Conservation (phyloP, 2,888 invertebrate species). For the Cantharis flavilabris region DNA sequence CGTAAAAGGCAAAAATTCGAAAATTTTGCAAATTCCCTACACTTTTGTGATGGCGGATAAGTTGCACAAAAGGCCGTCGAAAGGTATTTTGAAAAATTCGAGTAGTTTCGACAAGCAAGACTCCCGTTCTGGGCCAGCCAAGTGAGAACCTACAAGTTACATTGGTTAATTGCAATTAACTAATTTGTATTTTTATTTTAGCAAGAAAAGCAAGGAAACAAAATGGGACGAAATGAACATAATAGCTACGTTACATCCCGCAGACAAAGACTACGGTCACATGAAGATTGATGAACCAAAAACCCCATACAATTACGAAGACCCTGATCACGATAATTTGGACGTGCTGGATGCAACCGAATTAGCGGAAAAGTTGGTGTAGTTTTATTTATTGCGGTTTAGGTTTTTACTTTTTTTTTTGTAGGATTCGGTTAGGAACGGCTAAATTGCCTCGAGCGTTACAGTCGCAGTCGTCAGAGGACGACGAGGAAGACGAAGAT, state of each 20-base stretch:
- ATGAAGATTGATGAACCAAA: conserved; percentile 99
- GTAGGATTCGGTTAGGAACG: conserved; percentile 53
- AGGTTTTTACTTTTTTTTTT: conserved; percentile 7
- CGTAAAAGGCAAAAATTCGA: not conserved
- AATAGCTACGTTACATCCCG: conserved; percentile 94
- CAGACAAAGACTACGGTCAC: conserved; percentile 98
- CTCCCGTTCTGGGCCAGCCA: conserved; percentile 38
- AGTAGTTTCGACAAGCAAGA: conserved; percentile 82
- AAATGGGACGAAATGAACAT: conserved; percentile 99
- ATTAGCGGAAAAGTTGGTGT: conserved; percentile 70
- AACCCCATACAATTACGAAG: conserved; percentile 80
- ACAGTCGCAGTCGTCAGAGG: conserved; percentile 46
- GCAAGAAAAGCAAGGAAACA: conserved; percentile 61
- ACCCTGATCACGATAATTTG: conserved; percentile 57
- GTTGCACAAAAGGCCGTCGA: conserved; percentile 80
- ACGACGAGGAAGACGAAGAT: conserved; percentile 50
- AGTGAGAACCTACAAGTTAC: conserved; percentile 24
- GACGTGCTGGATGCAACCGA: conserved; percentile 69
- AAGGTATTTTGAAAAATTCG: conserved; percentile 91
- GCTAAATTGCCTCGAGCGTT: conserved; percentile 57
- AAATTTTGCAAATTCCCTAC: not conserved
- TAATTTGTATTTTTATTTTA: conserved; percentile 14
- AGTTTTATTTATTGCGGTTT: not conserved
- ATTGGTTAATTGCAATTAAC: not conserved
- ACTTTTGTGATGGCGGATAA: conserved; percentile 69